These are phyloP conservation scores for Saxidomus purpurata DNA, from an alignment of 1,140 invertebrate species.

Conservation along the genomic window DNA sequence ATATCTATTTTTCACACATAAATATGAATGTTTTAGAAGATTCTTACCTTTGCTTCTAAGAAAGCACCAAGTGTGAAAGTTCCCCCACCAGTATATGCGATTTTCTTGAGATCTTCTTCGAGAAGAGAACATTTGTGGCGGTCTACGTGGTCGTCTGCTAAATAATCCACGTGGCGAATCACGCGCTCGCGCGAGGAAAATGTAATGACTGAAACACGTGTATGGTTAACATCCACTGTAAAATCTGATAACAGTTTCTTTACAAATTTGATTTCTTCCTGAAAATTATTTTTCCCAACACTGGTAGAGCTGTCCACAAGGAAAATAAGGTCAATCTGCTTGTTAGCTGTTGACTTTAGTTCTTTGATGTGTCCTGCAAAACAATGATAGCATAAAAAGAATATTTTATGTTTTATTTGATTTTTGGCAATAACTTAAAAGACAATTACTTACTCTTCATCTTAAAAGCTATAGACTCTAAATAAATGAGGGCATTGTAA, in stretches of 20 bases:
- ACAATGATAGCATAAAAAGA: no score
- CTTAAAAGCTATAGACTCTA: no score
- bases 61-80: constrained; percentile 91
- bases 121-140: constrained; percentile 90
- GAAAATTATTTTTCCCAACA: constrained; percentile 90
- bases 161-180: constrained; percentile 89
- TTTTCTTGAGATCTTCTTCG: constrained; percentile 89
- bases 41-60: constrained; percentile 89
- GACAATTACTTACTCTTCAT: no score
- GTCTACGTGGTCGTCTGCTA: constrained; percentile 86
- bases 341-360: constrained; percentile 81
- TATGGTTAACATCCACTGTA: constrained; percentile 89
- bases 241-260: constrained; percentile 91
- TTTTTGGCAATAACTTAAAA: no score
- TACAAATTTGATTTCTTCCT: constrained; percentile 91
- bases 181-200: constrained; percentile 89
- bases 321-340: constrained; percentile 90
- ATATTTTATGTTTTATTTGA: no score
- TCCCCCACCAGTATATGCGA: constrained; percentile 90
- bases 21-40: no score
- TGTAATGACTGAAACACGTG: constrained; percentile 90
- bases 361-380: constrained; percentile 86
- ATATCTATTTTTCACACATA: no score
- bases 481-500: no score
- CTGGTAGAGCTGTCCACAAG: constrained; percentile 91